Base-by-base conservation (phyloP, 2,797 vertebrate genomes). In the Arnoldichthys spilopterus region DNA sequence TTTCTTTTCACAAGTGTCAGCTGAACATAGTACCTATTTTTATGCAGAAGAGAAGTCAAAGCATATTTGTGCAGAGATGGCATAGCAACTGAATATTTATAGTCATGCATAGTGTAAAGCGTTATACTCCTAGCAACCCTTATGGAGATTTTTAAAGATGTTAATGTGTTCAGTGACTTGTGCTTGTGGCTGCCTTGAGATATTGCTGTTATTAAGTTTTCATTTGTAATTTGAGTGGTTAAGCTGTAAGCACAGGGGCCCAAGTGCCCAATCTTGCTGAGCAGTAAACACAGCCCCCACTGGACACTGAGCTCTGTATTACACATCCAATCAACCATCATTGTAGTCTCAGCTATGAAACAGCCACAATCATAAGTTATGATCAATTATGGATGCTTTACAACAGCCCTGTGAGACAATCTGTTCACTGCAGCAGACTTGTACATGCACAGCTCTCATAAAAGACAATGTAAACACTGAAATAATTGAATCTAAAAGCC, bases 201-300 rank as follows among this genome's bases (percentile, higher is more conserved):
- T 79, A 83, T 45, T 1, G 69, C 15, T 34, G 72, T 85, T 85
- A 87, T 85, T 84, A 89, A 78, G 32, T 82, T 83, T 81, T 78
- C 58, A 70, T 67, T 64, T 81, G 71, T 72, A 72, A 64, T 26
- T 64, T 32, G 64, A 82, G 62, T 30, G 34, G 56, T 79, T 74
- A 74, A 62, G 37, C 34, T 53, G 73, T 61, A 49, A 54, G 37
- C 47, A 13, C 67, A 24, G 30, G 64, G 61, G 64, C 76, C 72
- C 71, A 68, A 72, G 47, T 63, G 78, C 54, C 56, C 74, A 74
- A 81, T 77, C 61, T 62, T 53, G 56, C 58, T 51, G 49, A 15
- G 63, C 53, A 68, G 51, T 64, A 70, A 68, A 73, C 24, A 68
- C 16, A 49, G 4, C 58, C 24, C 15, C 11, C 43, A 34, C 58